A percentile compares a stretch with the other conserved stretches of the same genome.
phyloP scores from a whole-genome alignment of 2,888 invertebrate genomes.

The Phragmatobia fuliginosa region DNA sequence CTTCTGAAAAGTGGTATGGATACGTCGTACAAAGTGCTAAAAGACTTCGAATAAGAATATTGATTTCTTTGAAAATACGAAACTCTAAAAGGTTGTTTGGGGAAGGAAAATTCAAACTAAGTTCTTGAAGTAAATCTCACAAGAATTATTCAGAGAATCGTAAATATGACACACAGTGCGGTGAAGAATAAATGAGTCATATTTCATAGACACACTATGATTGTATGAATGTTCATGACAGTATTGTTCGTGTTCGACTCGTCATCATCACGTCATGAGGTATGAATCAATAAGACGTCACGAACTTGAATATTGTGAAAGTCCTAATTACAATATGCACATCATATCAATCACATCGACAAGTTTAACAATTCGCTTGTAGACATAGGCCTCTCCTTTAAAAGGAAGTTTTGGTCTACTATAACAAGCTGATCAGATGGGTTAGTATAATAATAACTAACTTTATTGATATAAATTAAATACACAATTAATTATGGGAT shows the following conservation, averaged over 20 bases:
- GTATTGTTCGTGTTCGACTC: not conserved
- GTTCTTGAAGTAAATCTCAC: not conserved
- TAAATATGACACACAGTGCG: constrained; percentile 9
- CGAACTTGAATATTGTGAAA: not conserved
- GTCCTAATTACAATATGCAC: not conserved
- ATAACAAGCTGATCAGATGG: too few species aligned
- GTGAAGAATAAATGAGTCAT: constrained; percentile 8
- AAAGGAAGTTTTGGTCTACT: too few species aligned
- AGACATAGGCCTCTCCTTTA: too few species aligned
- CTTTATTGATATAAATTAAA: too few species aligned
- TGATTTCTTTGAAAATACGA: not conserved
- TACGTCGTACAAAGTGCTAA: too few species aligned
- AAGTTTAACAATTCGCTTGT: too few species aligned
- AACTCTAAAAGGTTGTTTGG: not conserved
- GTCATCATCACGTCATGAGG: constrained; percentile 9
- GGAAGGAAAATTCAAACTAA: not conserved
- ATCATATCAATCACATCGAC: too few species aligned
- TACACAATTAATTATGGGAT: too few species aligned
- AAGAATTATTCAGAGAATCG: constrained; percentile 2
- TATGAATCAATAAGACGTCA: constrained; percentile 7
- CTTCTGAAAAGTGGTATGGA: too few species aligned
- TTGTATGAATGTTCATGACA: not conserved
- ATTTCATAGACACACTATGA: not conserved
- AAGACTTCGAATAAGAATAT: not conserved
- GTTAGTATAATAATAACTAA: too few species aligned